Evolutionary conservation across 35 echinoderm and acorn worm genomes (phyloP), one percentile per base, ranked within the genome.

Genomic region (Anneissia japonica): DNA sequence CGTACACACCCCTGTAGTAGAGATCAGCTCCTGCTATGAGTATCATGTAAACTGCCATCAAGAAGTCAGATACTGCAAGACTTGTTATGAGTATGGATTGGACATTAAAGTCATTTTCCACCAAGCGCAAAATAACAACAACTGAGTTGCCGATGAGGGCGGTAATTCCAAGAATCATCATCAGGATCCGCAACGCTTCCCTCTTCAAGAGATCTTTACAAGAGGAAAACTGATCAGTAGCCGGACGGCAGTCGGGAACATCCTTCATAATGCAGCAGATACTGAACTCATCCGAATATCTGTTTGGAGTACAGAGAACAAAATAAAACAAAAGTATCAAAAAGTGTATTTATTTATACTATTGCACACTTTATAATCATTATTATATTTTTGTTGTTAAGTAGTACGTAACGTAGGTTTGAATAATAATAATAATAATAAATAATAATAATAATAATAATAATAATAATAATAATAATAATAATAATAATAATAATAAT

Each of bases 81-180:
- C 86, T 51, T 19, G 77, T 81, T 21, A 93, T 90, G 37, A 93
- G 37, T 30, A 84, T 56, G 12, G 81, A 36, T 40, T 93, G 91
- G 76, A 85, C 81, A 13, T 35, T 37, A 36, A 17, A 34, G 5
- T 72, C 46, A 19, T 34, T 41, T 28, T 11, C 6, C 9, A 75
- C 29, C 29, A 39, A 6, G 4, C 31, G 46, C 36, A 76, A 35
- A 1, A 86, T 74, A 11, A 93, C 86, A 3, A 85, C 87, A 37
- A 81, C 46, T 0, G 31, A 26, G 38, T 89, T 93, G 3, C 92
- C 92, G 0, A 77, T 17, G 39, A 89, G 56, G 3, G 87, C 87
- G 23, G 77, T 89, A 23, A 93, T 29, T 31, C 95, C 95, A 31
- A 97, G 86, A 72, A 97, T 83, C 95, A 91, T 93, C 88, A 93